Base-by-base conservation (phyloP, 1,140 invertebrate species). In the Archegozetes longisetosus region DNA sequence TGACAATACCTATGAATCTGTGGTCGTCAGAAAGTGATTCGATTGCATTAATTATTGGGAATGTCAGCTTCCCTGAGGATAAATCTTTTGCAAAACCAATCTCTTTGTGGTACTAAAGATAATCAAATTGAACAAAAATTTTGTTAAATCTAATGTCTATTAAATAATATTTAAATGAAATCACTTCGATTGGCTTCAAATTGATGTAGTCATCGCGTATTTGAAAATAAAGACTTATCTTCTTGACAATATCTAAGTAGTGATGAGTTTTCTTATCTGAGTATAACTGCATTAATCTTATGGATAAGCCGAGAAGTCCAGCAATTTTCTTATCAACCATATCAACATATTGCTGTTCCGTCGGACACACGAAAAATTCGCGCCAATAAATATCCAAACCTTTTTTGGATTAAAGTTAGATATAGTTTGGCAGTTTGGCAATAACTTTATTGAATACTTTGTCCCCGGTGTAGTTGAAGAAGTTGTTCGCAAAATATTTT, bases 281-380 rank as follows among this genome's bases (percentile, higher is more conserved):
- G 70, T 96, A 96, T 47, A 96, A 73, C 72, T 95, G 88, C 88
- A 97, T 92, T 40, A 97, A 74, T 61, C 85, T 75, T 52, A 95
- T 87, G 54, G 89, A 91, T 64, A 97, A 71, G 79, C 92, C 91
- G 72, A 97, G 97, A 12, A 97, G 75, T 51, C 92, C 92, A 25
- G 92, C 91, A 66, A 91, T 96, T 75, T 96, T 93, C 79, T 82
- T 80, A 55, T 88, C 84, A n/a, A 90, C 92, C 87, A 96, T 96
- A 63, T 84, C 74, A 68, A 81, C 84, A 69, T 96, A 98, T 67
- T 95, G 88, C 29, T 84, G 81, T 74, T 95, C 91, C 14, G 84
- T 82, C 2, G 93, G 93, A 73, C 92, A 97, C 1, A 80, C 79
- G 72, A 87, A 91, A 71, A 88, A 88, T 74, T 98, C 93, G 62